Evolutionary conservation across 1,140 invertebrate genomes (phyloP).

Genomic region (Drosophila ercepeae): DNA sequence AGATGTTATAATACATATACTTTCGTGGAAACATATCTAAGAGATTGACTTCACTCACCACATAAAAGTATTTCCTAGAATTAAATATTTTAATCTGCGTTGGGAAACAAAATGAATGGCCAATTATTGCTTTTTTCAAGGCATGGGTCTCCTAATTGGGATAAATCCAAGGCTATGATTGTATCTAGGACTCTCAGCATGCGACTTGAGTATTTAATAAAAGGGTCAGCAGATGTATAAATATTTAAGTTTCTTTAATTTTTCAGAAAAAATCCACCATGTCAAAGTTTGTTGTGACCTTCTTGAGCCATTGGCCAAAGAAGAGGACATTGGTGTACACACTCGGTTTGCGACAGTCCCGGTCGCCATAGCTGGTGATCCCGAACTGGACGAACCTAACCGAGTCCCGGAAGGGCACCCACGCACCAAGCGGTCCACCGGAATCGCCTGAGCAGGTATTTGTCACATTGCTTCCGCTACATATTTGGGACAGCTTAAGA

Average conservation of each 20-base stretch:
- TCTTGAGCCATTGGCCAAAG: neutral
- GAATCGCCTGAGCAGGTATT: conserved; percentile 5
- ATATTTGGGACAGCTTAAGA: neutral
- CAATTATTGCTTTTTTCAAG: too few relatives aligned
- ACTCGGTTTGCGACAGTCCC: neutral
- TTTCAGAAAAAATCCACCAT: neutral
- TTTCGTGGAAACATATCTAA: too few relatives aligned
- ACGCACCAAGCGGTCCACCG: neutral
- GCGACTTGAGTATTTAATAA: too few relatives aligned
- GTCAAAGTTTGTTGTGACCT: too few relatives aligned
- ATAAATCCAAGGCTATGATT: too few relatives aligned
- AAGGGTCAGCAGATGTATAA: too few relatives aligned
- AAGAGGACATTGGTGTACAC: neutral
- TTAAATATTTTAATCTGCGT: too few relatives aligned
- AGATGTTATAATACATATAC: too few relatives aligned
- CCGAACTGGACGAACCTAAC: neutral
- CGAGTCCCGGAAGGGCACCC: neutral
- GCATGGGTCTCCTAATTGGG: too few relatives aligned
- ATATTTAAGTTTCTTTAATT: neutral
- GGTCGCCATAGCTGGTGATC: neutral
- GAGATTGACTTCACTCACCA: too few relatives aligned
- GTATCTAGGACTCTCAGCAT: too few relatives aligned
- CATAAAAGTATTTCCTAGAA: neutral
- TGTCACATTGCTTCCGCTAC: neutral
- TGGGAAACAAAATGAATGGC: too few relatives aligned